Conservation (phyloP, 2,888 invertebrate genomes). For the Pseudoips prasinana region DNA sequence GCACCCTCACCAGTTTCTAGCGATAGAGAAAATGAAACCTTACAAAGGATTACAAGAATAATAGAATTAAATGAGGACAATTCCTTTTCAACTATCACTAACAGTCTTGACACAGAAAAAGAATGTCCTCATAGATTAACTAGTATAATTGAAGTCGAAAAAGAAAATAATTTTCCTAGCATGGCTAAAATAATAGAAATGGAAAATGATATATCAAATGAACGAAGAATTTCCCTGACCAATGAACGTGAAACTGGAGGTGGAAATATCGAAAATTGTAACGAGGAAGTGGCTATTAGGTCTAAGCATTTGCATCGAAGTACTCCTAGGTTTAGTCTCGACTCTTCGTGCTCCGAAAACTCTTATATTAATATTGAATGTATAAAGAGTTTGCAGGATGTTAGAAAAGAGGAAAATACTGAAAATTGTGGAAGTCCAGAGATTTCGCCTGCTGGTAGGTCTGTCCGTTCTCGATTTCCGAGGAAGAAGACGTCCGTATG, state of each 20-base stretch:
- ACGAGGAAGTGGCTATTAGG: conserved; percentile 63
- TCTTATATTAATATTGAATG: conserved; percentile 80
- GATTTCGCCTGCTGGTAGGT: conserved; percentile 57
- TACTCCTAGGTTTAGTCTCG: conserved; percentile 76
- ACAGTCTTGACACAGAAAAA: conserved; percentile 52
- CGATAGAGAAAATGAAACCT: conserved; percentile 55
- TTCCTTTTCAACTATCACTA: conserved; percentile 60
- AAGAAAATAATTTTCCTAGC: conserved; percentile 69
- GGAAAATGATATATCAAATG: conserved; percentile 77
- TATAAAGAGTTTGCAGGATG: conserved; percentile 79
- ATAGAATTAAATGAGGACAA: conserved; percentile 70
- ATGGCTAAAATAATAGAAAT: conserved; percentile 78
- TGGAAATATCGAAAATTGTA: conserved; percentile 54
- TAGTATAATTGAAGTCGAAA: conserved; percentile 66
- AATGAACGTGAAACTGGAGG: conserved; percentile 76
- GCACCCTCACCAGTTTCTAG: conserved; percentile 46
- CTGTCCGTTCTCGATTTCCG: conserved; percentile 68
- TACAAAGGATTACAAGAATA: conserved; percentile 69
- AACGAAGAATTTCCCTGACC: conserved; percentile 72
- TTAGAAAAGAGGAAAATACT: conserved; percentile 66
- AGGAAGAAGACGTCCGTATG: conserved; percentile 77
- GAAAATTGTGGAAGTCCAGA: conserved; percentile 57
- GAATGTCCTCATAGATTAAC: conserved; percentile 61
- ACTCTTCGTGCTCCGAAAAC: conserved; percentile 81
- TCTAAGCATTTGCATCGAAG: conserved; percentile 65